Conservation (phyloP, 2,797 vertebrate species). For the Pelodytes ibericus region DNA sequence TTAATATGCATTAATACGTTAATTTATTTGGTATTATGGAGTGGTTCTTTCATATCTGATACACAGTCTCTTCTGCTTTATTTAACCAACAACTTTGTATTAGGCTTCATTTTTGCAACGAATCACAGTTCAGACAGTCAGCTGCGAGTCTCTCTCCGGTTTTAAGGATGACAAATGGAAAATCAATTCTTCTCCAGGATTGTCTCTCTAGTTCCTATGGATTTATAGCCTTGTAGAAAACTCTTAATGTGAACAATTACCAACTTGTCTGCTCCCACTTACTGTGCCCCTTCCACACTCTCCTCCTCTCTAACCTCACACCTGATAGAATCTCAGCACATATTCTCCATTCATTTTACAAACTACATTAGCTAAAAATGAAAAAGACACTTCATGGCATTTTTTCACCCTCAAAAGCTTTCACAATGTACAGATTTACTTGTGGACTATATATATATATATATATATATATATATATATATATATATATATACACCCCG, state of each 20-base stretch:
- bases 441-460: no score
- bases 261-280: constrained; percentile 54
- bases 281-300: constrained; percentile 14
- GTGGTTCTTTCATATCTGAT: no score
- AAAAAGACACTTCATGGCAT: no score
- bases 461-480: no score
- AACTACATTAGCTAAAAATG: no score
- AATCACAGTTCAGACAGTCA: constrained; percentile 37
- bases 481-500: no score
- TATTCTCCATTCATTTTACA: constrained; percentile 11
- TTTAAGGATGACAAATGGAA: constrained; percentile 56
- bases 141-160: constrained; percentile 40
- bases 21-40: no score
- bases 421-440: no score
- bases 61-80: not conserved
- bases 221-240: constrained; percentile 56
- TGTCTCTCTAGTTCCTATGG: constrained; percentile 51
- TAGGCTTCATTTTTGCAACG: constrained; percentile 20
- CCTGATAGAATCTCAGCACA: constrained; percentile 25
- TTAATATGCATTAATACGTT: no score
- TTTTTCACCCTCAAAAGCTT: no score
- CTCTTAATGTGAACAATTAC: constrained; percentile 57
- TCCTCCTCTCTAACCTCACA: constrained; percentile 14
- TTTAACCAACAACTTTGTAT: constrained; percentile 32
- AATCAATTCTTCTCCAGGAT: constrained; percentile 53